Evolutionary conservation across 2,888 invertebrate genomes (phyloP), one percentile per base, ranked within the genome.

Genomic region (Augochlorella aurata): DNA sequence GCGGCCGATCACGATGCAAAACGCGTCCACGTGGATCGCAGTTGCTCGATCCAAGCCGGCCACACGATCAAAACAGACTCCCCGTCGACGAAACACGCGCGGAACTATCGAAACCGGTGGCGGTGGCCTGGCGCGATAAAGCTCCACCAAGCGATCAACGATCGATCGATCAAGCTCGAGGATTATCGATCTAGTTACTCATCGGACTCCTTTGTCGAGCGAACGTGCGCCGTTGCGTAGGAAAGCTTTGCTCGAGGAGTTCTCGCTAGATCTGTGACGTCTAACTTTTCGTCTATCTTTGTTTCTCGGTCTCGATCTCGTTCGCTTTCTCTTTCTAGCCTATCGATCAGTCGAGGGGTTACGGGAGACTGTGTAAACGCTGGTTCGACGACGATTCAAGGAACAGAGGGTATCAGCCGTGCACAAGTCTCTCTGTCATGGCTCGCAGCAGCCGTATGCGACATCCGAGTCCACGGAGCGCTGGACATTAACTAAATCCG

Each of bases 401-500:
- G 45, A 66, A 10, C 66, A 66, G 45, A 45, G 7, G 21, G 18
- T 44, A 54, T 54, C 18, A 49, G 44, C 50, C 38, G 54, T n/a
- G 45, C 47, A 47, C 47, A n/a, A 29, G 71, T 21, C 74, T 45
- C 58, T 70, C 61, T 69, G 69, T 83, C 85, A 79, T 85, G 69
- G 54, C 79, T 78, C 52, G 50, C 24, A 49, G 45, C 47, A 52
- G 38, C 38, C 68, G 66, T 38, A 24, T 44, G 66, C 68, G 73
- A 78, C 67, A 82, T 83, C 85, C 91, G 86, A 81, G 76, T 83
- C 74, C 82, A 79, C 83, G 88, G 90, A 89, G 79, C 80, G 88
- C 86, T 88, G 89, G 85, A 88, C 89, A 89, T 88, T 88, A 87
- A 92, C 92, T 92, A 90, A 90, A 88, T 87, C 89, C 85, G 89